Evolutionary conservation across 2,888 invertebrate genomes (phyloP).

Genomic region (Rhogogaster chlorosoma): DNA sequence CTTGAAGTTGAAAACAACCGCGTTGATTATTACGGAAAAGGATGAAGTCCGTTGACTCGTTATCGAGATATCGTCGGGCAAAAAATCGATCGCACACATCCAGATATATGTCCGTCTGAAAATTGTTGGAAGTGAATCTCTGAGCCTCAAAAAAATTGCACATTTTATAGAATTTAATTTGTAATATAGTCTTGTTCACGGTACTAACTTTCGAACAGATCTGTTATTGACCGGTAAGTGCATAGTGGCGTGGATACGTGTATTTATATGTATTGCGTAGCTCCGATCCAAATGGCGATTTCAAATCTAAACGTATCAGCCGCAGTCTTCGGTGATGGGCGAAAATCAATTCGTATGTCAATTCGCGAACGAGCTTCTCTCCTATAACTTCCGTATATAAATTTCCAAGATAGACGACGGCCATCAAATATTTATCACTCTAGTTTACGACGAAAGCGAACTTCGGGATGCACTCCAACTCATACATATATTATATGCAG

Average conservation of each 20-base stretch:
- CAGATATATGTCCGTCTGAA: too few relatives aligned
- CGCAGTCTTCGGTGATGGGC: neutral
- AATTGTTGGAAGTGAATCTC: too few relatives aligned
- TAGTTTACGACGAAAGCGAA: conserved; percentile 5
- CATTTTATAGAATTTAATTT: too few relatives aligned
- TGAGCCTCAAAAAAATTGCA: too few relatives aligned
- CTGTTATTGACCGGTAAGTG: neutral
- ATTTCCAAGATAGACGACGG: neutral
- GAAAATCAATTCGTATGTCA: conserved; percentile 14
- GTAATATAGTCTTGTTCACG: too few relatives aligned
- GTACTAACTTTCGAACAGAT: neutral
- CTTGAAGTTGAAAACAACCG: neutral
- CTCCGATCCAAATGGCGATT: neutral
- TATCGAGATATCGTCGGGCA: too few relatives aligned
- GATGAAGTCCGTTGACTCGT: too few relatives aligned
- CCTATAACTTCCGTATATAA: conserved; percentile 20
- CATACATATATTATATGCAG: neutral
- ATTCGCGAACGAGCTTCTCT: conserved; percentile 8
- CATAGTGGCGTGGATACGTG: neutral
- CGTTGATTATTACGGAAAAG: too few relatives aligned
- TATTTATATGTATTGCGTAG: neutral
- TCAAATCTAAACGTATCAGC: neutral
- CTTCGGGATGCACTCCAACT: conserved; percentile 11
- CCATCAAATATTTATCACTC: conserved; percentile 24
- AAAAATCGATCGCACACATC: too few relatives aligned